These are phyloP conservation scores for Drosophila subsilvestris DNA, from an alignment of 2,888 invertebrate species.

Conservation along the genomic window DNA sequence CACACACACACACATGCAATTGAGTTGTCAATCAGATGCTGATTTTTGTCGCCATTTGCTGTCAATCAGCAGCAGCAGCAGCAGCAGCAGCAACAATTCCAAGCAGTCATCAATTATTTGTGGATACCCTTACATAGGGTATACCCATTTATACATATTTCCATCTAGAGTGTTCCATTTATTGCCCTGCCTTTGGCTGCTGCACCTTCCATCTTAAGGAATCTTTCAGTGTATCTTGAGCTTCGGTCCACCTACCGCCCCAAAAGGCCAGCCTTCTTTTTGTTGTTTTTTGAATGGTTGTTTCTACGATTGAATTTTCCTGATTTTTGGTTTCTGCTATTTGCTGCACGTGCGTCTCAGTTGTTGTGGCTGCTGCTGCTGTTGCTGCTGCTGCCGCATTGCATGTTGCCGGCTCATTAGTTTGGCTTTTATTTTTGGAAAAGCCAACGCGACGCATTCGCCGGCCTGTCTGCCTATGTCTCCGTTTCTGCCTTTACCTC, in stretches of 20 bases:
- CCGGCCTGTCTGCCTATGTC: slow-evolving; percentile 64
- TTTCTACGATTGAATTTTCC: slow-evolving; percentile 19
- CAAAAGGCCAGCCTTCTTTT: slow-evolving; percentile 1
- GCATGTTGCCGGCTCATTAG: slow-evolving; percentile 81
- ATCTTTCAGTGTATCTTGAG: not conserved
- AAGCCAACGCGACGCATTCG: slow-evolving; percentile 79
- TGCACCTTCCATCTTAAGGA: too few relatives aligned
- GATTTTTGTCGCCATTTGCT: slow-evolving; percentile 76
- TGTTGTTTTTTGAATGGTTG: slow-evolving; percentile 28
- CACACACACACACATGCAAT: slow-evolving; percentile 59
- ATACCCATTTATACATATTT: not conserved
- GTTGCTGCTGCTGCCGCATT: slow-evolving; percentile 59
- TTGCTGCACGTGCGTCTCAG: slow-evolving; percentile 73
- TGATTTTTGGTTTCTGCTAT: slow-evolving; percentile 38
- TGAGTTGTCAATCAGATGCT: slow-evolving; percentile 79
- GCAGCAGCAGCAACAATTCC: slow-evolving; percentile 54
- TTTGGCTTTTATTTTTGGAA: slow-evolving; percentile 80
- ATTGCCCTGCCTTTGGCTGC: too few relatives aligned
- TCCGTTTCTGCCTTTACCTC: slow-evolving; percentile 22
- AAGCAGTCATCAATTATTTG: slow-evolving; percentile 75
- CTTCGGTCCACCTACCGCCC: not conserved
- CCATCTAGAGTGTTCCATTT: too few relatives aligned
- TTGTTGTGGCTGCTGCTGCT: slow-evolving; percentile 15
- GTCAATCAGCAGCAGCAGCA: slow-evolving; percentile 63
- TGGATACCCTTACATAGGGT: slow-evolving; percentile 2